Base-by-base conservation (phyloP, 2,888 invertebrate species). In the Apodemia hepburni region DNA sequence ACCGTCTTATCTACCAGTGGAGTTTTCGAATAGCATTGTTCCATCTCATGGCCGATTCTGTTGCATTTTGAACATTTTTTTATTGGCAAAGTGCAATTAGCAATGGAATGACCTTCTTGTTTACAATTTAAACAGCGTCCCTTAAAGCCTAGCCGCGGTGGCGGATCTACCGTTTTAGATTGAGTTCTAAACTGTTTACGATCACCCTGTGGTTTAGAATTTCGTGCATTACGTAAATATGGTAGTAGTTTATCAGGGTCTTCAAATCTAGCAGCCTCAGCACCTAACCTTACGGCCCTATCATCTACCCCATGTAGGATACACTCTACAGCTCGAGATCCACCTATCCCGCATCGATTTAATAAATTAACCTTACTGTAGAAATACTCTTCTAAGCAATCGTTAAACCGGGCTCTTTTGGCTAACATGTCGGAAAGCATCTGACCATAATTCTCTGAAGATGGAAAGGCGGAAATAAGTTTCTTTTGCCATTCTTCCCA, bases 401-500 rank as follows among this genome's bases (percentile, higher is more conserved):
- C 68, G n/a, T 35, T 47, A 11, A 60, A 62, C 18, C 57, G 45
- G 29, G 45, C 69, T 17, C 63, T 57, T 35, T 64, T 68, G n/a
- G 62, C 33, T 42, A 73, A 61, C 73, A 71, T 71, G 59, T 69
- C 68, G 2, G 69, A 69, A 42, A 71, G 62, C 0, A 71, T 42
- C 58, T 68, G 68, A 11, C 67, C 68, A 42, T 69, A 71, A 58
- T 70, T 65, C 51, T 69, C 64, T 3, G 61, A 58, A 12, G 60
- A 42, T 17, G 71, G 71, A 61, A 73, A 73, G 1, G 67, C 68
- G 57, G 69, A 66, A 7, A 38, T 11, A n/a, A 73, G 51, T 51
- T 65, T 64, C n/a, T 11, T 29, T 51, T 71, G 70, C 70, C 70
- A 73, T 33, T 71, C 71, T 3, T 49, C 11, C 70, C 69, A 72